A percentile compares a stretch with the other conserved stretches of the same genome.
Conservation (phyloP, 2,797 vertebrate genomes). For the Gallinago nigripennis region DNA sequence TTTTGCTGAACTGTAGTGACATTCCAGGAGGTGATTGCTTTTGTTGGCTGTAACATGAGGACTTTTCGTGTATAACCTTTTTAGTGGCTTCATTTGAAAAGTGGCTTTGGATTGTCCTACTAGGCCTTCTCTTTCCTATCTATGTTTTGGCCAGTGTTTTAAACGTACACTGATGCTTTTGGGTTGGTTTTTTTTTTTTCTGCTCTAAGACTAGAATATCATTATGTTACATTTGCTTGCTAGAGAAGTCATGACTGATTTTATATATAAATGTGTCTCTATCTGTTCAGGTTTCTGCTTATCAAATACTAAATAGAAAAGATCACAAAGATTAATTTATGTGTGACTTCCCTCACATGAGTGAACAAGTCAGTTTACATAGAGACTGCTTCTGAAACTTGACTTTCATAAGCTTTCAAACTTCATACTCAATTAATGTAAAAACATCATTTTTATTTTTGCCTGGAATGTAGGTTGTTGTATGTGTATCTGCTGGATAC, state of each 20-base stretch:
- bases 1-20: not conserved
- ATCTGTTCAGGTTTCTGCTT: not conserved
- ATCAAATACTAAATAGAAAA: not conserved
- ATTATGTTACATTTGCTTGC: not conserved
- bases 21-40: not conserved
- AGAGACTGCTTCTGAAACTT: not conserved
- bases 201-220: not conserved
- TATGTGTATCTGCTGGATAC: slow-evolving; percentile 85
- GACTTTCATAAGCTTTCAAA: not conserved
- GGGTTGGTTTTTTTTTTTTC: not conserved
- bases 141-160: not conserved
- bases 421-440: not conserved
- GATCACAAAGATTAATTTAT: not conserved
- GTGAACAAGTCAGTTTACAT: not conserved
- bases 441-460: not conserved
- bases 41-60: not conserved
- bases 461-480: slow-evolving; percentile 73
- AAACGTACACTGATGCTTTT: not conserved
- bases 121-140: not conserved
- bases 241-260: not conserved
- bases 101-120: not conserved
- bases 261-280: not conserved
- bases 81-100: not conserved
- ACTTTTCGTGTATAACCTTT: not conserved
- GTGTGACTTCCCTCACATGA: not conserved